Evolutionary conservation across 92 coral and sea anemone genomes (phyloP).

Genomic region (Porites evermanni): DNA sequence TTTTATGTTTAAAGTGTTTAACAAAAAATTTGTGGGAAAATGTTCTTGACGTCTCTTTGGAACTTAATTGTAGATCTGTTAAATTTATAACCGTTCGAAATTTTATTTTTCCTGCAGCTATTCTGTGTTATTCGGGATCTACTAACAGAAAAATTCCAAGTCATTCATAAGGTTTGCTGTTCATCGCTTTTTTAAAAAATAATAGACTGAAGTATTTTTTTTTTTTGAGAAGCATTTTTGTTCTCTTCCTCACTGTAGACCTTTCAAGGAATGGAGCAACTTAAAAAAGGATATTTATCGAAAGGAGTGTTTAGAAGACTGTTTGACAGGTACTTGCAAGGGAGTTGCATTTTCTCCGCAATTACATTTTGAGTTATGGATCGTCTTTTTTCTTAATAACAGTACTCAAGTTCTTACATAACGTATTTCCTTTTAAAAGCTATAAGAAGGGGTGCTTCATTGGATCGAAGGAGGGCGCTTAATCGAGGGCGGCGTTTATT

Average conservation of each 20-base stretch:
- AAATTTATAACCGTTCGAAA: not conserved
- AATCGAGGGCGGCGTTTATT: too few relatives aligned
- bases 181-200: not conserved
- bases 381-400: too few relatives aligned
- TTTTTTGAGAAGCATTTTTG: not conserved
- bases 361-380: too few relatives aligned
- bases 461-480: too few relatives aligned
- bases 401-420: too few relatives aligned
- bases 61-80: not conserved
- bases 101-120: constrained; percentile 50
- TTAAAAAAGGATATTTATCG: constrained; percentile 72
- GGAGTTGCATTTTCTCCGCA: too few relatives aligned
- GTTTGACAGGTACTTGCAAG: constrained; percentile 70
- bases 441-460: too few relatives aligned
- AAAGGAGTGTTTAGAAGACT: constrained; percentile 74
- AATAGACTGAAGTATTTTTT: not conserved
- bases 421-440: too few relatives aligned
- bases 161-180: constrained; percentile 69
- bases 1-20: too few relatives aligned
- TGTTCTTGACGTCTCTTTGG: too few relatives aligned
- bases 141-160: constrained; percentile 77
- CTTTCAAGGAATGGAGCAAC: constrained; percentile 75
- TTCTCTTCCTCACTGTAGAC: constrained; percentile 45
- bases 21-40: too few relatives aligned
- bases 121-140: constrained; percentile 69